Conservation (phyloP, 2,113 vertebrate species). For the Acrocephalus arundinaceus region DNA sequence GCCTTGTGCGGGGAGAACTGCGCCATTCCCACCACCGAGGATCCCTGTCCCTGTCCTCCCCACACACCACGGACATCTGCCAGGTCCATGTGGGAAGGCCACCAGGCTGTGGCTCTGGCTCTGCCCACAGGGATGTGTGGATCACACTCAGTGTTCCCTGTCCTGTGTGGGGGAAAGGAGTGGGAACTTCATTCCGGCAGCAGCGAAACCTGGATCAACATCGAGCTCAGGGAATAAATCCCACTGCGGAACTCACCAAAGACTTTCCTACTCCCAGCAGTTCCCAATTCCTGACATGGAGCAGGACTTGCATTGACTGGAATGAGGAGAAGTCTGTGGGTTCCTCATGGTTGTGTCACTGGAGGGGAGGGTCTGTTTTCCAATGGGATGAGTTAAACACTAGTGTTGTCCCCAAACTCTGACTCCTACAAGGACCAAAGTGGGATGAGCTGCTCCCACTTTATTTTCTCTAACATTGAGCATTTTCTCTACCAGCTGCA, state of each 20-base stretch:
- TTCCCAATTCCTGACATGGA: background rate
- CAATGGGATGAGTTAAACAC: rapidly evolving
- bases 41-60: background rate
- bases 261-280: background rate
- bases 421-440: background rate
- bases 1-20: background rate
- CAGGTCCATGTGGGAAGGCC: rapidly evolving
- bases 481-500: background rate
- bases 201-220: rapidly evolving
- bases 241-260: background rate
- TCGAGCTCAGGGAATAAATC: background rate
- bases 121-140: rapidly evolving
- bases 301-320: background rate
- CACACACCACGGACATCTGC: background rate
- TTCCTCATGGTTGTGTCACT: background rate
- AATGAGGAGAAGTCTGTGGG: background rate
- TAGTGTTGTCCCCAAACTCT: rapidly evolving
- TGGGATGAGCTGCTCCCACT: rapidly evolving
- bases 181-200: background rate
- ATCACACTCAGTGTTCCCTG: rapidly evolving
- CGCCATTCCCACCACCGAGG: rapidly evolving
- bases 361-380: background rate
- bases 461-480: background rate
- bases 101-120: background rate
- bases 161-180: background rate